These are phyloP conservation scores for Paracanthobrama guichenoti DNA, from an alignment of 2,113 vertebrate species.

Conservation along the genomic window DNA sequence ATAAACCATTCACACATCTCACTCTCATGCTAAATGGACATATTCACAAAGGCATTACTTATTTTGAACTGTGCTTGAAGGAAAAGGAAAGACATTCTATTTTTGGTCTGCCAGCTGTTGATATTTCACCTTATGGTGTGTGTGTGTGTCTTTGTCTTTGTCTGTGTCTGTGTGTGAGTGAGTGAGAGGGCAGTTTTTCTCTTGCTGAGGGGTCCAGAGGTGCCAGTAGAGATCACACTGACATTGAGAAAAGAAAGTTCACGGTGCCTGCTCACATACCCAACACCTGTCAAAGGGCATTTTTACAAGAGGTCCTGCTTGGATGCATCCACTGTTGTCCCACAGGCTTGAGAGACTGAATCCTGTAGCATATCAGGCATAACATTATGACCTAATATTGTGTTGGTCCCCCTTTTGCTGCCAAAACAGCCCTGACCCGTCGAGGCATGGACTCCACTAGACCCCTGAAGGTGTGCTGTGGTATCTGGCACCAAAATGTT, in stretches of 20 bases:
- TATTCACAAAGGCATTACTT: constrained; percentile 4
- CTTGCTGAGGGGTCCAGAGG: background rate
- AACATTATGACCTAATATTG: too few relatives aligned
- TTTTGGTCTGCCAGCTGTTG: constrained; percentile 5
- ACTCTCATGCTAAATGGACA: background rate
- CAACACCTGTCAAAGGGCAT: constrained; percentile 33
- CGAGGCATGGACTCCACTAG: too few relatives aligned
- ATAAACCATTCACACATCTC: constrained; percentile 6
- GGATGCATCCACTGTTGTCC: background rate
- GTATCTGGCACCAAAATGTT: too few relatives aligned
- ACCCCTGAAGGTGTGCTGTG: too few relatives aligned
- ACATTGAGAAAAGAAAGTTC: constrained; percentile 13
- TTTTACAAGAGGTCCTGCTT: constrained; percentile 24
- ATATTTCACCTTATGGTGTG: constrained; percentile 1
- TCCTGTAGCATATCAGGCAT: background rate
- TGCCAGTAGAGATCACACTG: background rate
- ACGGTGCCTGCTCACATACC: constrained; percentile 9
- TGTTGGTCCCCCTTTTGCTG: too few relatives aligned
- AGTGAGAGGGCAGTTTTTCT: background rate
- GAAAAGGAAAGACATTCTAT: background rate
- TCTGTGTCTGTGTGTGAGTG: too few relatives aligned
- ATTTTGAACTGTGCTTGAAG: background rate
- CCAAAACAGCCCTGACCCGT: too few relatives aligned
- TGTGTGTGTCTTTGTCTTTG: background rate
- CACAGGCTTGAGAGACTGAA: background rate